Evolutionary conservation across 2,888 invertebrate species (phyloP).

Genomic region (Gonocerus acuteangulatus): DNA sequence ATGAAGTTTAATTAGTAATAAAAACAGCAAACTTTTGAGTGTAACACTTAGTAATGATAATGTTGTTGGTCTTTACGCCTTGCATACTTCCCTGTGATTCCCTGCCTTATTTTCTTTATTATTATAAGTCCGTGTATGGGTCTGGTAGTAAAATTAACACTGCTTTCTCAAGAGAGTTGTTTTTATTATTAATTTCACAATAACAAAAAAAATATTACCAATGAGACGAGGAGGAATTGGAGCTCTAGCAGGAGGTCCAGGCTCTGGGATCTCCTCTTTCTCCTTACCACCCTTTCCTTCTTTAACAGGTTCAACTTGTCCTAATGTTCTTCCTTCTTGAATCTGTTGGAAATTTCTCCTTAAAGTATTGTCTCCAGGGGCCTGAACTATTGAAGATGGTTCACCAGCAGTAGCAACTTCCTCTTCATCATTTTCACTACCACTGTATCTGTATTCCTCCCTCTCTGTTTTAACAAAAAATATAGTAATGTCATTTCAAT

Average conservation of each 20-base stretch:
- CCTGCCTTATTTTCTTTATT: no score
- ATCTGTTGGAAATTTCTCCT: slow-evolving; percentile 97
- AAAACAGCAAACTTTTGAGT: no score
- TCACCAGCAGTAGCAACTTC: slow-evolving; percentile 86
- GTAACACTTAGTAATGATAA: no score
- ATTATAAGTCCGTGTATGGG: no score
- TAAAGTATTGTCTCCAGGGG: slow-evolving; percentile 86
- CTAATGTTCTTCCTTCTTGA: slow-evolving; percentile 58
- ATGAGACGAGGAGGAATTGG: slow-evolving; percentile 85
- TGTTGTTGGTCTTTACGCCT: no score
- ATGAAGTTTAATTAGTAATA: no score
- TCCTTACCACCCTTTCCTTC: slow-evolving; percentile 44
- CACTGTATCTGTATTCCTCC: slow-evolving; percentile 67
- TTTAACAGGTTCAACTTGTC: slow-evolving; percentile 46
- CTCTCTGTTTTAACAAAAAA: slow-evolving; percentile 42
- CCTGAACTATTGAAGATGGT: slow-evolving; percentile 89
- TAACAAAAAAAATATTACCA: no score
- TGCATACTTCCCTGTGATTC: no score
- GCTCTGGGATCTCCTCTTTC: slow-evolving; percentile 57
- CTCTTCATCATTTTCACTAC: slow-evolving; percentile 96
- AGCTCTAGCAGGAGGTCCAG: slow-evolving; percentile 79
- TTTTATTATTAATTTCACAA: no score
- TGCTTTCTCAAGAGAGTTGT: no score
- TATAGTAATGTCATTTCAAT: no score
- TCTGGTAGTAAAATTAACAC: no score